A percentile compares a stretch with the other conserved stretches of the same genome.
phyloP scores from a whole-genome alignment of 1,140 invertebrate species.

The Papilio dardanus region DNA sequence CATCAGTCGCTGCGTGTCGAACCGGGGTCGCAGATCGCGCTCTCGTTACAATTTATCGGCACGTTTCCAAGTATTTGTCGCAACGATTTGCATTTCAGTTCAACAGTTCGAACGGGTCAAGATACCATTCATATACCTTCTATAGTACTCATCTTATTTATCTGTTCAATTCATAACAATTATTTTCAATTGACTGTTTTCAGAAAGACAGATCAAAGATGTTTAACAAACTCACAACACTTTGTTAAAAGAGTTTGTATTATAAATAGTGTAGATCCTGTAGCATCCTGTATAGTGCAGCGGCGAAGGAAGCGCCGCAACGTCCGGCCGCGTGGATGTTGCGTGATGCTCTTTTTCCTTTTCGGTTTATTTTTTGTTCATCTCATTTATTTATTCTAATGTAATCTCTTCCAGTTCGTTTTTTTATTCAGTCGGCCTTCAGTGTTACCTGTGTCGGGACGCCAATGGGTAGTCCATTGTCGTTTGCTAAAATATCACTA shows the following conservation, averaged over 20 bases:
- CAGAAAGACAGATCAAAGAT: background rate
- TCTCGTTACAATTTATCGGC: slow-evolving; percentile 53
- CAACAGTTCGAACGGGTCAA: background rate
- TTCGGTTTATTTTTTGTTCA: slow-evolving; percentile 81
- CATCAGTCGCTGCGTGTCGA: slow-evolving; percentile 67
- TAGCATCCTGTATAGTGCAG: slow-evolving; percentile 64
- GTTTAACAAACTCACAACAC: too few species aligned
- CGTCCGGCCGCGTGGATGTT: slow-evolving; percentile 82
- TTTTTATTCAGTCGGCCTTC: slow-evolving; percentile 82
- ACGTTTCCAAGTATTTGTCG: slow-evolving; percentile 51
- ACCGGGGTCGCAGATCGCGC: slow-evolving; percentile 56
- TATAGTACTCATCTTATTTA: background rate
- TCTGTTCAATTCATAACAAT: background rate
- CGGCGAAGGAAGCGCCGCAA: slow-evolving; percentile 80
- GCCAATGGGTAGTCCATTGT: slow-evolving; percentile 63
- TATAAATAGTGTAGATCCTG: slow-evolving; percentile 37
- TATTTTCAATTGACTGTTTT: background rate
- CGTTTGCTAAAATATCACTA: slow-evolving; percentile 48
- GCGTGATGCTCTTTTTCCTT: slow-evolving; percentile 79
- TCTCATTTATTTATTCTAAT: slow-evolving; percentile 84
- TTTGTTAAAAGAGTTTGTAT: background rate
- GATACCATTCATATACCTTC: background rate
- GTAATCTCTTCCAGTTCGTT: slow-evolving; percentile 82
- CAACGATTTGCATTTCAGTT: slow-evolving; percentile 15
- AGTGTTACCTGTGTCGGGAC: slow-evolving; percentile 80